phyloP scores from a whole-genome alignment of 2,888 invertebrate genomes.

The Phyllotreta cruciferae region DNA sequence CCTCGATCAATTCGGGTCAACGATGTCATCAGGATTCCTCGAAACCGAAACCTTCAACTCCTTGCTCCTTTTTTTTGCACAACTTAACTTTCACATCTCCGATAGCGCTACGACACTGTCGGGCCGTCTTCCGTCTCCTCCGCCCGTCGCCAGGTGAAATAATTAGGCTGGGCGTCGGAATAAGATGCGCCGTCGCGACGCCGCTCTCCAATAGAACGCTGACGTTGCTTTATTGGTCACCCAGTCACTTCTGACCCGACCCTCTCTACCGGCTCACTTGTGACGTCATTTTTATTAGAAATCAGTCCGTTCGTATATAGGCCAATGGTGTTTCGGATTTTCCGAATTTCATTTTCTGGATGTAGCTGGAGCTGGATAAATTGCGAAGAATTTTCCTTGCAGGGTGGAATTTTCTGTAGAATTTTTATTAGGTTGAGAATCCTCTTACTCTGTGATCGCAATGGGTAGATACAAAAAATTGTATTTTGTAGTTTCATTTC shows the following conservation, averaged over 20 bases:
- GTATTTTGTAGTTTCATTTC: too few relatives aligned
- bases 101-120: conserved; percentile 4
- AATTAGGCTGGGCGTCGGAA: conserved; percentile 51
- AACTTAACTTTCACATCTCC: conserved; percentile 24
- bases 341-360: too few relatives aligned
- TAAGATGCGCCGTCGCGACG: conserved; percentile 54
- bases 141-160: conserved; percentile 42
- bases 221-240: conserved; percentile 55
- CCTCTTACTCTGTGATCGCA: too few relatives aligned
- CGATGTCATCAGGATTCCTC: conserved; percentile 28
- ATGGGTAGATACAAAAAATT: too few relatives aligned
- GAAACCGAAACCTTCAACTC: conserved; percentile 20
- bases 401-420: too few relatives aligned
- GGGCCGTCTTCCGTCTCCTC: conserved; percentile 2
- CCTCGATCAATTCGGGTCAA: conserved; percentile 31
- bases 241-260: conserved; percentile 56
- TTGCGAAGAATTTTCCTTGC: too few relatives aligned
- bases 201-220: conserved; percentile 56
- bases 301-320: too few relatives aligned
- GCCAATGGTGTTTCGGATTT: too few relatives aligned
- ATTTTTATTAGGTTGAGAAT: too few relatives aligned
- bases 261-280: conserved; percentile 46
- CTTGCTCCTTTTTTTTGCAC: conserved; percentile 20
- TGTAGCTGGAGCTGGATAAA: too few relatives aligned
- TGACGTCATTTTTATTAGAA: conserved; percentile 50